phyloP scores from a whole-genome alignment of 2,113 vertebrate species.

The Sterrhoptilus dennistouni region DNA sequence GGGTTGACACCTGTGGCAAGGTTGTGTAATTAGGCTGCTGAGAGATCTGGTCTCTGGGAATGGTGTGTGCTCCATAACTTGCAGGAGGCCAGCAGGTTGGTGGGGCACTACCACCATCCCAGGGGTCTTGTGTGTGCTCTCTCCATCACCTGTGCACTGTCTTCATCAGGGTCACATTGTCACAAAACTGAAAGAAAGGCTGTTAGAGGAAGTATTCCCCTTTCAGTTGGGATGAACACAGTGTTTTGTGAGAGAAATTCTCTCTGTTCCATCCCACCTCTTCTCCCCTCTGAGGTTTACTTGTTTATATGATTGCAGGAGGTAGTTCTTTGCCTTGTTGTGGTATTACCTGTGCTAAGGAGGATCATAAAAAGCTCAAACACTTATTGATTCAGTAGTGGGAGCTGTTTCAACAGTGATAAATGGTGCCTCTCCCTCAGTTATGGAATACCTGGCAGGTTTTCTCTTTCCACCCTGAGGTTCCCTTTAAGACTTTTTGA shows the following conservation, averaged over 20 bases:
- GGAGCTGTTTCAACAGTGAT: neutral
- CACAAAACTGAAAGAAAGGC: neutral
- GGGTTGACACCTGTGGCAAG: neutral
- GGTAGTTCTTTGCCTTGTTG: neutral
- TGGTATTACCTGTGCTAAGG: neutral
- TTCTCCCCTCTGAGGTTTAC: neutral
- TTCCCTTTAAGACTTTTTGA: conserved; percentile 19
- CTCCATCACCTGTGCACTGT: neutral
- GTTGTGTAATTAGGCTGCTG: neutral
- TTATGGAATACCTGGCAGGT: neutral
- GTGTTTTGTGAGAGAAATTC: neutral
- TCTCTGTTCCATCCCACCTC: neutral
- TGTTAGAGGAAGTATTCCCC: neutral
- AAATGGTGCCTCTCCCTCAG: neutral
- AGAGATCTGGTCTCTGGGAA: neutral
- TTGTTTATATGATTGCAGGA: neutral
- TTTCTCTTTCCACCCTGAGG: neutral
- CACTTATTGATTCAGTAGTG: neutral
- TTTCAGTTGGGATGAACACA: neutral
- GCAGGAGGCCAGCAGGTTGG: neutral
- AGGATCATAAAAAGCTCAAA: neutral
- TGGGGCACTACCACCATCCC: neutral
- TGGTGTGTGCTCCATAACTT: neutral
- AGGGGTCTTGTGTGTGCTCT: neutral
- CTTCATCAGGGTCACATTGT: neutral